Base-by-base conservation (phyloP, 2,113 vertebrate species). In the Entosphenus tridentatus region DNA sequence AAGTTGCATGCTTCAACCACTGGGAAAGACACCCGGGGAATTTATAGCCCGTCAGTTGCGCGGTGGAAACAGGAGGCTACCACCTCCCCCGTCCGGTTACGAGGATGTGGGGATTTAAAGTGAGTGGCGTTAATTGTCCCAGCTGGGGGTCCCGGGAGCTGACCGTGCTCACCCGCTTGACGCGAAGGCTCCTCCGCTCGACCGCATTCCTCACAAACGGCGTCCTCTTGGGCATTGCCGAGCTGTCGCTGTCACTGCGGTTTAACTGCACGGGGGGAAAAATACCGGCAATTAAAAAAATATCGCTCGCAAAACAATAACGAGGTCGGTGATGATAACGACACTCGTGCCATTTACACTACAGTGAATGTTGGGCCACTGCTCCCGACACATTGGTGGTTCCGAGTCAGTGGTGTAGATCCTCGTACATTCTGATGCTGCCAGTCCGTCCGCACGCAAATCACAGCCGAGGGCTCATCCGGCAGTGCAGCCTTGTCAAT, bases 191-290 rank as follows among this genome's bases (percentile, higher is more conserved):
- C 68, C 88, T 80, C 72, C 93, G 85, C 77, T 96, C 92, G 79
- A 95, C 73, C 1, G 92, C 93, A 74, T 96, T 96, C 75, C 90
- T 82, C 73, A 98, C 81, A 73, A 98, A 96, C 12, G 87, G 86
- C 0, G 86, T 88, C 70, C 92, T 95, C 80, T 90, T 87, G 76
- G 89, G 92, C 76, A 98, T 77, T 9, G 92, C 95, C 1, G 93
- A 98, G 76, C 93, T 98, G 81, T 98, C 93, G 4, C 92, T 96
- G 82, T 98, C 93, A 73, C 93, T 98, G 74, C 93, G 89, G 75
- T 96, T 96, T 56, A 98, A 80, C 92, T 96, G 78, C 55, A 72
- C 14, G 72, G 56, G 3, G 39, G 39, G 71, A 67, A 76, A 73
- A 71, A 62, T 8, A 72, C 1, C 2, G 11, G 8, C 65, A 18